phyloP scores from a whole-genome alignment of 2,113 vertebrate species.

The Miniopterus natalensis region DNA sequence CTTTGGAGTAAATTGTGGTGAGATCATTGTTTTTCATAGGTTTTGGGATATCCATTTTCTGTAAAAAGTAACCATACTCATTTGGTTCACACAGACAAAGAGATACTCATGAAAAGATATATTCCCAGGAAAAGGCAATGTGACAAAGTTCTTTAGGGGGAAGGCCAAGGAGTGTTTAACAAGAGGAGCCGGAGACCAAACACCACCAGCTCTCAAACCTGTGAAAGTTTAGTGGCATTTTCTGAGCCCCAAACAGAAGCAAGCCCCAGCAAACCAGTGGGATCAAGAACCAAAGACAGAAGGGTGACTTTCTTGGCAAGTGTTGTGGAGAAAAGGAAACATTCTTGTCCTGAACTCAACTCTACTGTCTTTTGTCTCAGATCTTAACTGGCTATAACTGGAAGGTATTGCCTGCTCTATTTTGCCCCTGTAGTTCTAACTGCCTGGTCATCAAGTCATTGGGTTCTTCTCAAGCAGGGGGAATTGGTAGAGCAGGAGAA shows the following conservation, averaged over 20 bases:
- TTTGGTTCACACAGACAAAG: not conserved
- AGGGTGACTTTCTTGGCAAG: not conserved
- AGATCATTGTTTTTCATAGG: not conserved
- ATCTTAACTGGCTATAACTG: not conserved
- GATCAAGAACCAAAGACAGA: not conserved
- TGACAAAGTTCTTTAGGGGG: not conserved
- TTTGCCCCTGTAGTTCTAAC: not conserved
- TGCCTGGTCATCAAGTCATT: not conserved
- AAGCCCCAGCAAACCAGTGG: not conserved
- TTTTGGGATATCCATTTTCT: not conserved
- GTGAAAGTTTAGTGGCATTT: not conserved
- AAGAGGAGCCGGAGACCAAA: not conserved
- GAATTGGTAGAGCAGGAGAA: not conserved
- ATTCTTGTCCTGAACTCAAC: not conserved
- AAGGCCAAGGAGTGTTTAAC: not conserved
- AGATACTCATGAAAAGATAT: not conserved
- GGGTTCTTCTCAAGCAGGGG: not conserved
- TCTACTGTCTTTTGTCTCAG: not conserved
- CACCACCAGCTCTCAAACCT: not conserved
- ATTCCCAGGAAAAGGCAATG: not conserved
- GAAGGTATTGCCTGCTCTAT: not conserved
- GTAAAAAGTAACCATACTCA: not conserved
- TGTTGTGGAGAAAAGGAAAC: not conserved
- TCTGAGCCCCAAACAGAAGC: not conserved
- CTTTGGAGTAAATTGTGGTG: conserved; percentile 70